Evolutionary conservation across 1,140 invertebrate species (phyloP), one percentile per base, ranked within the genome.

Genomic region (Nasonia longicornis): DNA sequence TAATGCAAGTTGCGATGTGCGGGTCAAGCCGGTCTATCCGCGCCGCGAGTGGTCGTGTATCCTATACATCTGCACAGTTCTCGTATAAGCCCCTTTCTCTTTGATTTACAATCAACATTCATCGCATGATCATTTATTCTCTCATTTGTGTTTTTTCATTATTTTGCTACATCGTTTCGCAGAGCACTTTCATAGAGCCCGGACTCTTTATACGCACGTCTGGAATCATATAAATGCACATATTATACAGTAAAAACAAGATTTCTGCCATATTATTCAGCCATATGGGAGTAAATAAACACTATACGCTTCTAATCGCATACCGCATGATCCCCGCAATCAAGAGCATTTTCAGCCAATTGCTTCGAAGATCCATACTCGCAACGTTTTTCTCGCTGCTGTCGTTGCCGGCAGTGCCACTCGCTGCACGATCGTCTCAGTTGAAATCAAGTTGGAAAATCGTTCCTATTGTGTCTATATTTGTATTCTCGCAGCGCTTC

Each of bases 141-240:
- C 8, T n/a, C 31, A 35, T 67, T 67, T 16, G 0, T 26, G 31
- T 67, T 67, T 29, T 64, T 64, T 48, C 10, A 48, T 48, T 64
- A 6, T 26, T 82, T 79, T 79, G 80, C 78, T 85, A 77, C 58
- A 45, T 81, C 29, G 64, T 81, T 81, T 83, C 80, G 85, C 84
- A 88, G 87, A 89, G 86, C 87, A 86, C 86, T 89, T 88, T 88
- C 85, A 87, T 86, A 87, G 84, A 89, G 87, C 87, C 85, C 88
- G 89, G 87, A 89, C 88, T 88, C 86, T 67, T 67, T 89, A 89
- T 89, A 88, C 86, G 87, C 86, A 87, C 84, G 87, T 89, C 89
- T 90, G 89, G 88, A 90, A 90, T 89, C 89, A 90, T 90, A 90
- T 90, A 90, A 90, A 90, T 89, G 87, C 85, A 90, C 88, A 90